Conservation (phyloP, 2,888 invertebrate genomes). For the Metellina segmentata region DNA sequence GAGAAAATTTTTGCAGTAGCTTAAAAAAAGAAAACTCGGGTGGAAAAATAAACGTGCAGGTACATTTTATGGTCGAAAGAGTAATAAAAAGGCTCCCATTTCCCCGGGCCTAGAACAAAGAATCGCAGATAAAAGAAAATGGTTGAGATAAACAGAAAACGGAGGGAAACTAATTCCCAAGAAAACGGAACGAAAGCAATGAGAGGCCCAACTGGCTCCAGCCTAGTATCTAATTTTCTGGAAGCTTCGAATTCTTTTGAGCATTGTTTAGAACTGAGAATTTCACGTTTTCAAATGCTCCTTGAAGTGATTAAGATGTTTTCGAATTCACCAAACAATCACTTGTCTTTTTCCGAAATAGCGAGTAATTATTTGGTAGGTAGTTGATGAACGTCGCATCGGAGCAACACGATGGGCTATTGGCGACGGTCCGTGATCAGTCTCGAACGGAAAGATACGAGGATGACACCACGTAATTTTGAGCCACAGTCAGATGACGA, state of each 20-base stretch:
- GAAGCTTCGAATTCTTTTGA: background rate
- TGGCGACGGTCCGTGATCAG: too few relatives aligned
- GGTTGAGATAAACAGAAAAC: conserved; percentile 39
- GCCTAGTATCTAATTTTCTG: background rate
- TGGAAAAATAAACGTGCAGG: conserved; percentile 44
- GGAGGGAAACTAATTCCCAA: conserved; percentile 43
- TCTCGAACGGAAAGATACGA: too few relatives aligned
- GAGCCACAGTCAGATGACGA: too few relatives aligned
- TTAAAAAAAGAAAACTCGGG: background rate
- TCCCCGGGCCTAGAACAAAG: background rate
- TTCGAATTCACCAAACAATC: too few relatives aligned
- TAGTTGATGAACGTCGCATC: too few relatives aligned
- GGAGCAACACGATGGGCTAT: too few relatives aligned
- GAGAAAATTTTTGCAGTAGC: conserved; percentile 18
- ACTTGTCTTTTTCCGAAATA: too few relatives aligned
- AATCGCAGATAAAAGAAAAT: conserved; percentile 33
- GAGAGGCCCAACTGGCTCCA: background rate
- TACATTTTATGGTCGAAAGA: conserved; percentile 43
- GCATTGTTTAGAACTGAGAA: background rate
- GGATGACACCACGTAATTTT: too few relatives aligned
- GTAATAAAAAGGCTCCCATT: conserved; percentile 55
- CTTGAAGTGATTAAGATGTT: too few relatives aligned
- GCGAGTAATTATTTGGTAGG: too few relatives aligned
- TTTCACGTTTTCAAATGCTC: too few relatives aligned
- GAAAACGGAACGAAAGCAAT: conserved; percentile 7